Conservation (phyloP, 1,140 invertebrate genomes). For the Trichonephila clavata region DNA sequence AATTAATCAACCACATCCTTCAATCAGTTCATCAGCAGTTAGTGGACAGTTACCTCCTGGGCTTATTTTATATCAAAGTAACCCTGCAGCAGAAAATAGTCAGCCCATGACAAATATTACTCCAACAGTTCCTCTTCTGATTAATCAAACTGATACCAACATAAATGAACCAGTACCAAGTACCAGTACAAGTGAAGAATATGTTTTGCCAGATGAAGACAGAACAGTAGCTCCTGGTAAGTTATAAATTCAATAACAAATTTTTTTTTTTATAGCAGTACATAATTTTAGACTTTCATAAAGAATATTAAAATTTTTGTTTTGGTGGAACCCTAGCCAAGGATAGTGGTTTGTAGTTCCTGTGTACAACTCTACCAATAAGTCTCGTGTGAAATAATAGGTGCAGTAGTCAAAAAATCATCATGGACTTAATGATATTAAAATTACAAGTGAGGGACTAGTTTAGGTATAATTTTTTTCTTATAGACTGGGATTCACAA, state of each 20-base stretch:
- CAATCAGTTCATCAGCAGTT: background rate
- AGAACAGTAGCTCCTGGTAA: background rate
- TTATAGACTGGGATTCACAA: no score
- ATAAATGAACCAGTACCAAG: background rate
- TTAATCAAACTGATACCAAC: background rate
- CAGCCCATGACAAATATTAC: background rate
- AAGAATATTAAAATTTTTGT: no score
- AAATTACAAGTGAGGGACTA: no score
- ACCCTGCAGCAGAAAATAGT: background rate
- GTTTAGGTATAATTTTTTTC: no score
- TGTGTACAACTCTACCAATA: no score
- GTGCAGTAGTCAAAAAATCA: no score
- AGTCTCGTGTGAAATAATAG: no score
- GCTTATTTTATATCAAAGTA: conserved; percentile 49
- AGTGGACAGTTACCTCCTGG: conserved; percentile 45
- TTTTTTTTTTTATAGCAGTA: no score
- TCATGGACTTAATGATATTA: no score
- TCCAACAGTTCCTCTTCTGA: background rate
- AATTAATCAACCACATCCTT: background rate
- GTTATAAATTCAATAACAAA: background rate
- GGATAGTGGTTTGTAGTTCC: no score
- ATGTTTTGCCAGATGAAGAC: background rate
- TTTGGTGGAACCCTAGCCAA: no score
- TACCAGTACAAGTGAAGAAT: background rate
- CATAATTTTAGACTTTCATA: no score